Conservation (phyloP, 1,140 invertebrate species). For the Zaprionus gabonicus region DNA sequence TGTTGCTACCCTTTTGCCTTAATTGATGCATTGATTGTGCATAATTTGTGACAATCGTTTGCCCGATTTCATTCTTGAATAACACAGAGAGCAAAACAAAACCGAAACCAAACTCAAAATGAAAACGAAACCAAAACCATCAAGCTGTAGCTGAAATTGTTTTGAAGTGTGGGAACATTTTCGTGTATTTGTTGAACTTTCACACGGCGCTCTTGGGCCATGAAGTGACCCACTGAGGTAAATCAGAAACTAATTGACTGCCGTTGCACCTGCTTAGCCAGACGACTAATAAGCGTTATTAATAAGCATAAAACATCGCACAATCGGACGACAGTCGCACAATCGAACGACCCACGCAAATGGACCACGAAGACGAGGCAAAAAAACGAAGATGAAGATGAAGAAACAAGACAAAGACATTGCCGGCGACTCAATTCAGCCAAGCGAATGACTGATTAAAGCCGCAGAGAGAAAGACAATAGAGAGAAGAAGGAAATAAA, state of each 20-base stretch:
- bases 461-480: slow-evolving; percentile 39
- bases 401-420: slow-evolving; percentile 28
- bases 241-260: slow-evolving; percentile 67
- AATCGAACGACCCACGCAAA: slow-evolving; percentile 67
- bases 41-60: slow-evolving; percentile 75
- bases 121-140: slow-evolving; percentile 8
- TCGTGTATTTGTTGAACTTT: slow-evolving; percentile 26
- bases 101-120: background rate
- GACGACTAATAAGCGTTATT: slow-evolving; percentile 72
- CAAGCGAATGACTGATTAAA: slow-evolving; percentile 80
- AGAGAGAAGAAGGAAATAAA: slow-evolving; percentile 3
- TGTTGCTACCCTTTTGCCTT: slow-evolving; percentile 56
- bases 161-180: slow-evolving; percentile 10
- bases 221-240: slow-evolving; percentile 35
- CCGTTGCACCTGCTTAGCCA: slow-evolving; percentile 71
- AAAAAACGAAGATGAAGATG: slow-evolving; percentile 10
- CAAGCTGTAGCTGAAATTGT: slow-evolving; percentile 7
- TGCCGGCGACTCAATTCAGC: slow-evolving; percentile 75
- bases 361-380: slow-evolving; percentile 10
- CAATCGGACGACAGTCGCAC: slow-evolving; percentile 46
- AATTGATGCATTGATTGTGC: slow-evolving; percentile 73
- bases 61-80: slow-evolving; percentile 35
- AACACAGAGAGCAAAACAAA: slow-evolving; percentile 3
- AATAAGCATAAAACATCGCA: slow-evolving; percentile 57
- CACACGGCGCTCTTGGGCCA: slow-evolving; percentile 27